Evolutionary conservation across 2,888 invertebrate species (phyloP), one percentile per base, ranked within the genome.

Genomic region (Caenorhabditis auriculariae): DNA sequence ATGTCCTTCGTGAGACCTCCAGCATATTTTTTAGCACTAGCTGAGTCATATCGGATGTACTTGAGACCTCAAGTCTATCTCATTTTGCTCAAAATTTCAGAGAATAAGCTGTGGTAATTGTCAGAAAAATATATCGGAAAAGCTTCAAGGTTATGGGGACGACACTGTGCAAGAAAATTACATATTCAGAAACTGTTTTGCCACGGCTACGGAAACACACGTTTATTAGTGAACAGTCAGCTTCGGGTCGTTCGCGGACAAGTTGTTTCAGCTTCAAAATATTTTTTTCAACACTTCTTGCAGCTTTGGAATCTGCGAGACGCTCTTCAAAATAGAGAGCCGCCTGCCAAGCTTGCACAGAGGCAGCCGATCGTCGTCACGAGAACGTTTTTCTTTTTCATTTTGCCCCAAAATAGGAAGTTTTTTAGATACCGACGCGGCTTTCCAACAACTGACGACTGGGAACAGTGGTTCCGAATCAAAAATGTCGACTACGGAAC

Each of bases 31-130:
- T n/a, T n/a, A n/a, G n/a, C n/a, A n/a, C n/a, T n/a, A n/a, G n/a
- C n/a, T n/a, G n/a, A n/a, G n/a, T n/a, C n/a, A n/a, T 95, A 42
- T 96, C 95, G 85, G 94, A 95, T 6, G 37, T 86, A 88, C 88
- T 78, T n/a, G n/a, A n/a, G n/a, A n/a, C n/a, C n/a, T n/a, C n/a
- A n/a, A n/a, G n/a, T n/a, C n/a, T n/a, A n/a, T n/a, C n/a, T n/a
- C n/a, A n/a, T n/a, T n/a, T n/a, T n/a, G n/a, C n/a, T n/a, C n/a
- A n/a, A n/a, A n/a, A n/a, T n/a, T n/a, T n/a, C n/a, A n/a, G n/a
- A n/a, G n/a, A n/a, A n/a, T n/a, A n/a, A n/a, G n/a, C n/a, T n/a
- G n/a, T n/a, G n/a, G n/a, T n/a, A n/a, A n/a, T n/a, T n/a, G n/a
- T n/a, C n/a, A n/a, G n/a, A n/a, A n/a, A n/a, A n/a, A n/a, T n/a